A percentile compares a stretch with the other conserved stretches of the same genome.
Conservation (phyloP, 1,140 invertebrate species). For the Drosophila persimilis region DNA sequence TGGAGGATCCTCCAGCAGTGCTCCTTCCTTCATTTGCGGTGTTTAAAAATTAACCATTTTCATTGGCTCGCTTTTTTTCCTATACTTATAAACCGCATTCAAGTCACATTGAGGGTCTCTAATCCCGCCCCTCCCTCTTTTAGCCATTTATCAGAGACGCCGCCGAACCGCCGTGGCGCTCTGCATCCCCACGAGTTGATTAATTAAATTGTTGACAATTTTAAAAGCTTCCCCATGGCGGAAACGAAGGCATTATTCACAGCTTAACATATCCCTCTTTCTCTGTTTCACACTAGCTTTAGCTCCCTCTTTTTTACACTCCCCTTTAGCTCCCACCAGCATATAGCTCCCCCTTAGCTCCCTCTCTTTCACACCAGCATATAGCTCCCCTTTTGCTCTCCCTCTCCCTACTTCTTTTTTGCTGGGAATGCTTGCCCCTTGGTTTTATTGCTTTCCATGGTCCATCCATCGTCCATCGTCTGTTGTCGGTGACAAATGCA, state of each 20-base stretch:
- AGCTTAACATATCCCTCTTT: constrained; percentile 56
- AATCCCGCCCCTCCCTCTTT: not conserved
- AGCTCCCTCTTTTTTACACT: not conserved
- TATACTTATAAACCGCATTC: constrained; percentile 33
- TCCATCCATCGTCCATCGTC: constrained; percentile 26
- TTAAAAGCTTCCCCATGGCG: constrained; percentile 61
- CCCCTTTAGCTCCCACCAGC: not conserved
- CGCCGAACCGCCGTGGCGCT: not conserved
- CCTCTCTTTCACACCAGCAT: not conserved
- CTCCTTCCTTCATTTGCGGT: not conserved
- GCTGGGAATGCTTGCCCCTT: constrained; percentile 18
- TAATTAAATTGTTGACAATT: constrained; percentile 81
- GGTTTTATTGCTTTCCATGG: constrained; percentile 60
- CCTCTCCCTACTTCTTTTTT: constrained; percentile 10
- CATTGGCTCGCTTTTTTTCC: constrained; percentile 42
- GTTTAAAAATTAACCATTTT: constrained; percentile 62
- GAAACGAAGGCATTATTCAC: constrained; percentile 62
- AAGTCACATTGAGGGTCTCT: not conserved
- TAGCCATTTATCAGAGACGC: constrained; percentile 26
- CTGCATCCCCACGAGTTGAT: constrained; percentile 54
- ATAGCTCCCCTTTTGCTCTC: not conserved
- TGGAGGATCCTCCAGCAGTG: not conserved
- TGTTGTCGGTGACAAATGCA: constrained; percentile 60
- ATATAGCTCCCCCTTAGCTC: not conserved
- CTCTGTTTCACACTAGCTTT: not conserved